A percentile compares a stretch with the other conserved stretches of the same genome.
Evolutionary conservation across 2,888 invertebrate species (phyloP).

Genomic region (Plebejus melissa): DNA sequence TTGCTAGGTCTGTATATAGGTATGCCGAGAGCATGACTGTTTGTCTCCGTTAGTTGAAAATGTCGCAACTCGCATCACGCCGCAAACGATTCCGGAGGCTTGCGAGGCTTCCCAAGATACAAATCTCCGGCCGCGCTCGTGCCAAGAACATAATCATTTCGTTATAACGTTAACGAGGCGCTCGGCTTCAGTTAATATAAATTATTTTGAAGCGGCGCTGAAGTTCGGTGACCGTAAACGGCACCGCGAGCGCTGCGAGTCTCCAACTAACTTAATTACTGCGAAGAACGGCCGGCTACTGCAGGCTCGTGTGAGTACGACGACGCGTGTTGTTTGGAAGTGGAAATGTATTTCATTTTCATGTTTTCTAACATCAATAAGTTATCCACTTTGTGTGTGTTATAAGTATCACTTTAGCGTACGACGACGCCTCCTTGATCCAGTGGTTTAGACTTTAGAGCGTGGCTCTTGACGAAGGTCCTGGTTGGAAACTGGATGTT

Average conservation of each 20-base stretch:
- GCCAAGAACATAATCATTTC: slow-evolving; percentile 12
- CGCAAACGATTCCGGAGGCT: background rate
- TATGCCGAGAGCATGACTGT: background rate
- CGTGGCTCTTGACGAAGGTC: too few species aligned
- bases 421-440: too few species aligned
- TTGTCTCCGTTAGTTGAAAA: background rate
- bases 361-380: background rate
- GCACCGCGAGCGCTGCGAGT: background rate
- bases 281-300: background rate
- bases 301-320: background rate
- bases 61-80: background rate
- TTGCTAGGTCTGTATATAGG: background rate
- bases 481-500: too few species aligned
- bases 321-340: background rate
- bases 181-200: background rate
- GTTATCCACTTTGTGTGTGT: too few species aligned
- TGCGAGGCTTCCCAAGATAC: background rate
- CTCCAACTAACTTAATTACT: slow-evolving; percentile 8
- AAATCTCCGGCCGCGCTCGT: background rate
- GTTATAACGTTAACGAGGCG: background rate
- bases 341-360: background rate
- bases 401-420: too few species aligned
- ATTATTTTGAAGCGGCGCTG: slow-evolving; percentile 1
- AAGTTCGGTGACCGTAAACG: slow-evolving; percentile 17
- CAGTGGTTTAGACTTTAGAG: too few species aligned